Evolutionary conservation across 2,113 vertebrate species (phyloP).

Genomic region (Peucedramus taeniatus): DNA sequence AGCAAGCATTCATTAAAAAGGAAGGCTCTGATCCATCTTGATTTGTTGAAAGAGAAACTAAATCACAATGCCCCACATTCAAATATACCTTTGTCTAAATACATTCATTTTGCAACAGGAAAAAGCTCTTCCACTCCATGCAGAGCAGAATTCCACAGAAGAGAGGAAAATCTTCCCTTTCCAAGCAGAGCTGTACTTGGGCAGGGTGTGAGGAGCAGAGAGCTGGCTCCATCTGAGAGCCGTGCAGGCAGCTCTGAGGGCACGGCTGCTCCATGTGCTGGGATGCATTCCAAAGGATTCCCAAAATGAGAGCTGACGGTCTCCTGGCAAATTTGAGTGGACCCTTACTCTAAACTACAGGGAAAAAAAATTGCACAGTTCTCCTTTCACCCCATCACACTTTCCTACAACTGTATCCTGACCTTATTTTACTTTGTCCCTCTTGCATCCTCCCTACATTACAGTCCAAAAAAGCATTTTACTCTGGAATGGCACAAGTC

Average conservation of each 20-base stretch:
- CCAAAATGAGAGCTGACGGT: background rate
- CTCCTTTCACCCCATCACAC: background rate
- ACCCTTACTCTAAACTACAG: background rate
- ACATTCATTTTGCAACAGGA: background rate
- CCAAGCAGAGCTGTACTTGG: background rate
- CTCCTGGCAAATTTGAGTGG: background rate
- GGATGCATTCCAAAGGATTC: background rate
- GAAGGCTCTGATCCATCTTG: background rate
- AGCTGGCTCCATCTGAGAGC: background rate
- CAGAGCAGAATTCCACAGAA: background rate
- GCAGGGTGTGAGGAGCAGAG: background rate
- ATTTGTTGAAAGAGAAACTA: background rate
- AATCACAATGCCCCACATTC: background rate
- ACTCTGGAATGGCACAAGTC: background rate
- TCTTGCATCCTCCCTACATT: background rate
- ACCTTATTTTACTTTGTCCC: background rate
- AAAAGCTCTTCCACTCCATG: background rate
- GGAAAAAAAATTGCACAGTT: background rate
- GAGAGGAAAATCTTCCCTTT: background rate
- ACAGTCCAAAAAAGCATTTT: background rate
- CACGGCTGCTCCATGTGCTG: background rate
- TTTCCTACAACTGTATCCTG: background rate
- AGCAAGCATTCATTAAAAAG: background rate
- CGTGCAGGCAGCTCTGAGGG: background rate
- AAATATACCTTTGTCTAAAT: background rate